phyloP scores from a whole-genome alignment of 2,797 vertebrate species.

The Falco concolor region DNA sequence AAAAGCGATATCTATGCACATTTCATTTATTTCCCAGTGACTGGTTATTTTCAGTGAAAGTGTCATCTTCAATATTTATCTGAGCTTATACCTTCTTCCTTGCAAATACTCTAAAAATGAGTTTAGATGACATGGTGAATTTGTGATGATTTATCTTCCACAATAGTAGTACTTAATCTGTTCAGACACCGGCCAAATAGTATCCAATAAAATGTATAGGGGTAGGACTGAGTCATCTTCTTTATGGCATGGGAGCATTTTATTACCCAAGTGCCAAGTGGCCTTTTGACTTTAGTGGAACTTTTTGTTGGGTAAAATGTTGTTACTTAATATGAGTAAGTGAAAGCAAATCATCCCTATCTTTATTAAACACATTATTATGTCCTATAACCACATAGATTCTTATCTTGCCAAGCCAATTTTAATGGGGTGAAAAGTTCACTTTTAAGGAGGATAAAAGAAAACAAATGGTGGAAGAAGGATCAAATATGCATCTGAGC shows the following conservation, averaged over 20 bases:
- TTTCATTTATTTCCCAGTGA: slow-evolving; percentile 41
- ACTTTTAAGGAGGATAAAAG: background rate
- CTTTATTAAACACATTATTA: background rate
- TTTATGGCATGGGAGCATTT: background rate
- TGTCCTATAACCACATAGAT: background rate
- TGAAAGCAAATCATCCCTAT: background rate
- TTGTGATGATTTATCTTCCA: slow-evolving; percentile 41
- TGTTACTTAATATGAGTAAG: background rate
- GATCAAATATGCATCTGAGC: background rate
- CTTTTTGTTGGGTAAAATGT: background rate
- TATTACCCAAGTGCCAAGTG: background rate
- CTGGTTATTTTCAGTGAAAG: slow-evolving; percentile 41
- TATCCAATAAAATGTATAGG: background rate
- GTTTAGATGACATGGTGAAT: slow-evolving; percentile 16
- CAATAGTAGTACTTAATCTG: slow-evolving; percentile 24
- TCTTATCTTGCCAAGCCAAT: background rate
- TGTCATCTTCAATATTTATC: slow-evolving; percentile 48
- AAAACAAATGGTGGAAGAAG: background rate
- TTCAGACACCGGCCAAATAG: background rate
- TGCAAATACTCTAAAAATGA: slow-evolving; percentile 42
- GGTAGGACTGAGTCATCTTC: background rate
- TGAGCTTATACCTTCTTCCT: slow-evolving; percentile 19
- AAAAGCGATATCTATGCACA: slow-evolving; percentile 27
- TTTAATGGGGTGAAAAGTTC: background rate
- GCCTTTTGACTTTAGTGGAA: background rate